Evolutionary conservation across 2,797 vertebrate genomes (phyloP).

Genomic region (Emydoidea blandingii): DNA sequence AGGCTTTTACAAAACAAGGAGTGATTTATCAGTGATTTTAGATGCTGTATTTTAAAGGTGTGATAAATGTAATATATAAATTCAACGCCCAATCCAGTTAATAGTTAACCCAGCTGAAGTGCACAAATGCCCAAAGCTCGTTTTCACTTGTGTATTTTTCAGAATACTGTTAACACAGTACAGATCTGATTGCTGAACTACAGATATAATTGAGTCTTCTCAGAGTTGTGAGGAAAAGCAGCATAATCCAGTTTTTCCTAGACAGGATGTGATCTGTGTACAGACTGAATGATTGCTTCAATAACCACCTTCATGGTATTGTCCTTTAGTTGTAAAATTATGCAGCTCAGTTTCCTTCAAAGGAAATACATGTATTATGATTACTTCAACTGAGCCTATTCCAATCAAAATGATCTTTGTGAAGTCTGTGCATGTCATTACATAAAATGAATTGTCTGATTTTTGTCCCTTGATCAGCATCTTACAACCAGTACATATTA

Average conservation of each 20-base stretch:
- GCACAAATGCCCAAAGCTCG: conserved; percentile 17
- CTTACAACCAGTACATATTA: neutral
- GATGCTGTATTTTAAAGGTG: neutral
- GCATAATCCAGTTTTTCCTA: neutral
- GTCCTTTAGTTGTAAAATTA: neutral
- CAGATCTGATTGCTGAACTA: neutral
- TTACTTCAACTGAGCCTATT: conserved; percentile 19
- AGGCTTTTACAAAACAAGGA: conserved; percentile 38
- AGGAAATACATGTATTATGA: neutral
- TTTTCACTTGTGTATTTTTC: neutral
- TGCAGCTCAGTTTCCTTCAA: neutral
- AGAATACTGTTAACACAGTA: neutral
- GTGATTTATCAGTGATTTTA: conserved; percentile 28
- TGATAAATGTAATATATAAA: neutral
- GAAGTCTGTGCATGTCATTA: neutral
- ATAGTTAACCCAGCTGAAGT: conserved; percentile 16
- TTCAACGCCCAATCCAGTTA: conserved; percentile 22
- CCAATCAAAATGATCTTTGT: neutral
- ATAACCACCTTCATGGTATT: conserved; percentile 3
- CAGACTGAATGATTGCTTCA: neutral
- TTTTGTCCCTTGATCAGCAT: neutral
- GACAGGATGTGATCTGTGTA: neutral
- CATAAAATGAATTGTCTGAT: neutral
- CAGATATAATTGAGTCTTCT: neutral
- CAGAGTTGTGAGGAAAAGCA: neutral